Evolutionary conservation across 2,888 invertebrate species (phyloP).

Genomic region (Drosophila falleni): DNA sequence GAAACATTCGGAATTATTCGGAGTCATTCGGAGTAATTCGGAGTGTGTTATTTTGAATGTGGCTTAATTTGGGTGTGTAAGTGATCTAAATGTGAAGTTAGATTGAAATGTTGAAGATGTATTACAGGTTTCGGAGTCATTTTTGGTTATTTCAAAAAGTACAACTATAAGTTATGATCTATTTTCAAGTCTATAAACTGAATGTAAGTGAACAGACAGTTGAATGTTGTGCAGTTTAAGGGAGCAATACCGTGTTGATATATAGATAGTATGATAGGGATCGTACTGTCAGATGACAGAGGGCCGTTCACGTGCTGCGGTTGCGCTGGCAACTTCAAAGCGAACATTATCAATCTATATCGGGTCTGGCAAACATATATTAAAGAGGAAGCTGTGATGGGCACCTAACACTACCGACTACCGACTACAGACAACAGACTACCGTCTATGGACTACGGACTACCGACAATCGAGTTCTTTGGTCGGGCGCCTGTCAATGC

Average conservation of each 20-base stretch:
- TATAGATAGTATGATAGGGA: neutral
- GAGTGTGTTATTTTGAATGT: neutral
- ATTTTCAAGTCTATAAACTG: neutral
- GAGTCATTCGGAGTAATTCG: neutral
- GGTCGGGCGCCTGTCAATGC: constrained; percentile 15
- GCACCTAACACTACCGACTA: constrained; percentile 37
- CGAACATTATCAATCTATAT: constrained; percentile 43
- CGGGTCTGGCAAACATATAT: constrained; percentile 30
- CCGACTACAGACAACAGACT: neutral
- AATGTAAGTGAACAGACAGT: neutral
- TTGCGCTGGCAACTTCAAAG: constrained; percentile 58
- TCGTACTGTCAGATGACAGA: constrained; percentile 1
- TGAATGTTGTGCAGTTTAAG: neutral
- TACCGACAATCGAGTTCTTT: neutral
- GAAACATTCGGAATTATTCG: neutral
- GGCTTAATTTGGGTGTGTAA: neutral
- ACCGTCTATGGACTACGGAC: neutral
- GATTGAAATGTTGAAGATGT: neutral
- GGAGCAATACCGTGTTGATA: neutral
- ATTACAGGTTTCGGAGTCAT: neutral
- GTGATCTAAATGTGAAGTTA: neutral
- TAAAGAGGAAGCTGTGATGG: constrained; percentile 52
- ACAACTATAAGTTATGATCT: neutral
- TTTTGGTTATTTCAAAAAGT: neutral
- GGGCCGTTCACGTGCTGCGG: constrained; percentile 34